Evolutionary conservation across 2,113 vertebrate species (phyloP), one percentile per base, ranked within the genome.

Genomic region (Salvelinus namaycush): DNA sequence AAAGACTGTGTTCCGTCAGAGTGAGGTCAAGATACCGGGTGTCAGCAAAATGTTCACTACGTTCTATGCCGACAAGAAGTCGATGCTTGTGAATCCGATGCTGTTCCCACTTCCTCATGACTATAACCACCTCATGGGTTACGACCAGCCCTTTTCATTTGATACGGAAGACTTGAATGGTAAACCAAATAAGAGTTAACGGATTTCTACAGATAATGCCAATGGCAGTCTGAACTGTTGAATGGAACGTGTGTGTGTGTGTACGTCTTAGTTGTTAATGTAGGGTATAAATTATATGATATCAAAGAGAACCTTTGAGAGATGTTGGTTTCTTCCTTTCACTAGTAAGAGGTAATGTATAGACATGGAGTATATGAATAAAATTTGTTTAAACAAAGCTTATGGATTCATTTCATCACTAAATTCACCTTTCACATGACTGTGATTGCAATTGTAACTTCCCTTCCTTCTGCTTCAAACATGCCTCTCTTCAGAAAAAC

Each of bases 91-190:
- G 8, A 97, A 97, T 90, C 98, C 98, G 0, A 62, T 76, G 0
- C 86, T 94, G 44, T 99, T 99, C 77, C n/a, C 75, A 0, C 1
- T 95, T 49, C 93, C 94, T 2, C 89, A 94, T 1, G 96, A 99
- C 89, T 99, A 95, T 81, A 89, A 95, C 84, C 98, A 97, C 83
- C 94, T 99, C 69, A 99, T 99, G 97, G 97, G 98, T 81, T 98
- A 97, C n/a, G 98, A 99, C 79, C 94, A 93, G 74, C 94, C 95
- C 0, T 95, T 98, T 60, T 88, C 70, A 48, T 97, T 98, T 75
- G 79, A 93, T 74, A n/a, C 82, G 0, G 94, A 95, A 0, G 85
- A 94, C 12, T 3, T 91, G 27, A 79, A 94, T 54, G 16, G 51
- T 48, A 87, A 91, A 74, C 68, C 82, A 2, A 83, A 84, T 70